Base-by-base conservation (phyloP, 2,113 vertebrate genomes). In the Perccottus glenii region DNA sequence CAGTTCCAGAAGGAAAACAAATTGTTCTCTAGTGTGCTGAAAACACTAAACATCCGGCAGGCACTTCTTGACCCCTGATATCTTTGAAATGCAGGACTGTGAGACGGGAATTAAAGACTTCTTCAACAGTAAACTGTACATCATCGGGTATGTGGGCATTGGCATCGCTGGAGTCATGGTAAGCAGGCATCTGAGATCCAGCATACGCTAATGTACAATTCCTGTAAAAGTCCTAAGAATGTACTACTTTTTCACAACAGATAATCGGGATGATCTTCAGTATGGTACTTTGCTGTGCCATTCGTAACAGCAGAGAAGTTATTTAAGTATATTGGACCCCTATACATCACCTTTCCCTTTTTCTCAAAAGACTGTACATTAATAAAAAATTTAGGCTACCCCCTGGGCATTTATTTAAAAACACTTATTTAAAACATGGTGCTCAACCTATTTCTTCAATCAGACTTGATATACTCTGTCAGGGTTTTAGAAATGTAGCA, bases 261-360 rank as follows among this genome's bases (percentile, higher is more conserved):
- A 95, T 98, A 81, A 96, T 98, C 51, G 98, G 96, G 82, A 99
- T 99, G 98, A 94, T 99, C 84, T 98, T 97, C 93, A 99, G 97
- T 80, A 97, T 99, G 96, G 93, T 99, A 70, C 94, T 99, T 51
- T 99, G 98, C 87, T 99, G 98, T 85, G 96, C 90, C 1, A 96
- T 99, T 84, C 94, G 95, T 64, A 98, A 96, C 91, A 95, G 94
- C 60, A 92, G 93, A 81, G 96, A 99, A 73, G 92, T 96, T 86
- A 94, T 98, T 77, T 99, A 92, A 95, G 85, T 35, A 27, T 9
- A 44, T 5, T 16, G 15, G 47, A 49, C 61, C 16, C 53, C 11
- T 11, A 32, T 48, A 61, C 64, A 16, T 46, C 63, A 40, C 4
- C 15, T 4, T 19, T 60, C 19, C 58, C 19, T 44, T 32, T 32